Percentiles rank a stretch among this genome's conserved stretches.
Conservation (phyloP, 2,797 vertebrate genomes). For the Sebastes itinus region DNA sequence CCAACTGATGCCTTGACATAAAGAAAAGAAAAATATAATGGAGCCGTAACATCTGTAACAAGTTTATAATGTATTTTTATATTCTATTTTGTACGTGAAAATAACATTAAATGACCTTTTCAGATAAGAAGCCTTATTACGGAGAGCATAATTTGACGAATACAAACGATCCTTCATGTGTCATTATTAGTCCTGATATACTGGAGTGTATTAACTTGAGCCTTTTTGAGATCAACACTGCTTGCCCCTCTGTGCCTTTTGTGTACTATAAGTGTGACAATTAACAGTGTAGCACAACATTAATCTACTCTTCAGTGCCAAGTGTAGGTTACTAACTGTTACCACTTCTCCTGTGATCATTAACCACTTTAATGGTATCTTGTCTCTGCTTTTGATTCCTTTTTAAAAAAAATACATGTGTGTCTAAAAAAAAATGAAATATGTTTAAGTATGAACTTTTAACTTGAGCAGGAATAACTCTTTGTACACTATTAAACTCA, state of each 20-base stretch:
- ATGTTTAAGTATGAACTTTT: constrained; percentile 75
- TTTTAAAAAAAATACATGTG: constrained; percentile 48
- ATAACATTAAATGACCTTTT: constrained; percentile 87
- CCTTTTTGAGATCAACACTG: constrained; percentile 69
- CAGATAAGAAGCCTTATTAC: constrained; percentile 82
- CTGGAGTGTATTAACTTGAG: constrained; percentile 73
- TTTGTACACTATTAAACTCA: constrained; percentile 85
- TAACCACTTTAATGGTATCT: constrained; percentile 83
- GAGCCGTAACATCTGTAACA: constrained; percentile 82
- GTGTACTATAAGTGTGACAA: constrained; percentile 69
- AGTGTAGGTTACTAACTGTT: constrained; percentile 82
- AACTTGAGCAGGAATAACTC: constrained; percentile 83
- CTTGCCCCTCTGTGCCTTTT: constrained; percentile 84
- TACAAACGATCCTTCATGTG: constrained; percentile 36
- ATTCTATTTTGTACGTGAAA: constrained; percentile 86
- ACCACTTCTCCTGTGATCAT: constrained; percentile 79
- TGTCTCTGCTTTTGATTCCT: constrained; percentile 79
- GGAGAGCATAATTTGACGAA: constrained; percentile 61
- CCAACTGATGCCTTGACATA: constrained; percentile 72
- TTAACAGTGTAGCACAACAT: constrained; percentile 80
- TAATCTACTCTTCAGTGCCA: constrained; percentile 81
- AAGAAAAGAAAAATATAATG: constrained; percentile 22
- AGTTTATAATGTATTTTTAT: constrained; percentile 88
- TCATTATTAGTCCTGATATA: constrained; percentile 59
- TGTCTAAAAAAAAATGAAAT: constrained; percentile 62